These are phyloP conservation scores for Bombus polaris DNA, from an alignment of 1,140 invertebrate species.

Conservation along the genomic window DNA sequence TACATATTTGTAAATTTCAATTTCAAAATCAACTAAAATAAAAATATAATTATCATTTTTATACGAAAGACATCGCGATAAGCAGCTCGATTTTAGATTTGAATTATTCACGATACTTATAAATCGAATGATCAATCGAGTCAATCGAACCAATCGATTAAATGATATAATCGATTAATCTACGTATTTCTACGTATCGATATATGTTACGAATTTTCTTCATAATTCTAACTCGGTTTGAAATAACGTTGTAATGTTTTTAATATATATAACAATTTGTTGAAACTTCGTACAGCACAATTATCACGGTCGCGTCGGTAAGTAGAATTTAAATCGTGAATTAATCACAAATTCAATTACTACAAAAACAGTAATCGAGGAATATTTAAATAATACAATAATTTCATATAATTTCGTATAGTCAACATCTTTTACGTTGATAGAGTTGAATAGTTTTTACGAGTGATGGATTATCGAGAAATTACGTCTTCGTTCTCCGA, in stretches of 20 bases:
- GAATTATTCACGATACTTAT: background rate
- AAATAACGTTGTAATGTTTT: background rate
- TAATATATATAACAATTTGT: background rate
- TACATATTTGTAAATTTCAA: background rate
- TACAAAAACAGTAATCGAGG: no score
- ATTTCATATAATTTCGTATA: background rate
- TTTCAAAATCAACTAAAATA: background rate
- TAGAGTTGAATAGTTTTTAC: background rate
- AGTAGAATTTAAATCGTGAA: background rate
- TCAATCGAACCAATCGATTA: background rate
- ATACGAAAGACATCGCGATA: no score
- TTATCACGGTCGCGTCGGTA: constrained; percentile 5
- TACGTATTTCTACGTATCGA: background rate
- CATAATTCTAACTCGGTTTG: background rate
- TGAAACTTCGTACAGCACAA: background rate
- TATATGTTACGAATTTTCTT: background rate
- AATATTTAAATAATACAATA: background rate
- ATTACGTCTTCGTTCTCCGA: background rate
- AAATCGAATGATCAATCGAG: background rate
- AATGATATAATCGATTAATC: background rate
- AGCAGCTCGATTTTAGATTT: background rate
- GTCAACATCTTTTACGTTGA: background rate
- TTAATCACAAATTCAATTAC: background rate
- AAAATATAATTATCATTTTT: background rate
- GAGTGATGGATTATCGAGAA: background rate